Percentiles rank a stretch among this genome's conserved stretches.
phyloP scores from a whole-genome alignment of 2,888 invertebrate species.

The Autographa pulchrina region DNA sequence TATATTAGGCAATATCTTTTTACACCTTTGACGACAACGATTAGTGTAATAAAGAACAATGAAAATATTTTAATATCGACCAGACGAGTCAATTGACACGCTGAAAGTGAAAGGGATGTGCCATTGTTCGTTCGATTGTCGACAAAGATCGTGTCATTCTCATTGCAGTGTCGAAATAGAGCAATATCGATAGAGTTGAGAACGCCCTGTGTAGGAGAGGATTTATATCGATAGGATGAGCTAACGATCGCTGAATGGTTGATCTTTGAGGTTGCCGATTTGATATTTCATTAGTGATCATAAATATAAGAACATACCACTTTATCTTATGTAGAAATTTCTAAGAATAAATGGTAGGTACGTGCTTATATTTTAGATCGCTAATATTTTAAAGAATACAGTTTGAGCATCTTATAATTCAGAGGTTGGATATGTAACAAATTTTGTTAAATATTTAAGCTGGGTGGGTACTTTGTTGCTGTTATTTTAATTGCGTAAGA shows the following conservation, averaged over 20 bases:
- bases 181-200: slow-evolving; percentile 67
- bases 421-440: too few species aligned
- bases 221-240: slow-evolving; percentile 44
- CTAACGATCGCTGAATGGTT: slow-evolving; percentile 28
- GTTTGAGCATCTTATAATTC: too few species aligned
- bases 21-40: slow-evolving; percentile 17
- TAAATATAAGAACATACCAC: background rate
- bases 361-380: too few species aligned
- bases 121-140: slow-evolving; percentile 76
- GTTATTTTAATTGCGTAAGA: too few species aligned
- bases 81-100: slow-evolving; percentile 80
- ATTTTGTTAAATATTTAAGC: too few species aligned
- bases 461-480: too few species aligned
- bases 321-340: too few species aligned
- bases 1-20: slow-evolving; percentile 12
- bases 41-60: slow-evolving; percentile 57
- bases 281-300: background rate
- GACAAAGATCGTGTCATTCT: slow-evolving; percentile 86
- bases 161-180: slow-evolving; percentile 80
- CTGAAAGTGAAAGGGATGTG: slow-evolving; percentile 86
- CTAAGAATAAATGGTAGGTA: too few species aligned
- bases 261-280: background rate
- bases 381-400: too few species aligned
- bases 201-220: slow-evolving; percentile 62
- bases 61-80: slow-evolving; percentile 57